Evolutionary conservation across 2,888 invertebrate species (phyloP).

Genomic region (Bugula neritina): DNA sequence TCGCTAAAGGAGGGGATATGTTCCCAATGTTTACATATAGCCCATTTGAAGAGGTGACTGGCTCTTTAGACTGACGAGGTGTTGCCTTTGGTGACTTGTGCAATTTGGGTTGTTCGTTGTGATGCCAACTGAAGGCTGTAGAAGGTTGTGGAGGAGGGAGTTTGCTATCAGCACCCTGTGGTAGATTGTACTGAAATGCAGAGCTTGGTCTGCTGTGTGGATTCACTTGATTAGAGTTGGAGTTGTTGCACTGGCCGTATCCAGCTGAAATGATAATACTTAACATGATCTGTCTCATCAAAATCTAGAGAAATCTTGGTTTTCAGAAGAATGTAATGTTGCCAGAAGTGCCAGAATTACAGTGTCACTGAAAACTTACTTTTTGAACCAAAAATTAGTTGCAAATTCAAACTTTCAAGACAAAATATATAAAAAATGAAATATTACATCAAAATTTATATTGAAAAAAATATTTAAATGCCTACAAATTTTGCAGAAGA

Average conservation of each 20-base stretch:
- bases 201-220: background rate
- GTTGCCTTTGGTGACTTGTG: constrained; percentile 4
- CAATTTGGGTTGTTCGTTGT: background rate
- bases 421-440: too few relatives aligned
- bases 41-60: background rate
- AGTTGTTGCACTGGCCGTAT: background rate
- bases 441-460: too few relatives aligned
- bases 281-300: too few relatives aligned
- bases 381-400: too few relatives aligned
- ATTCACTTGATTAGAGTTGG: background rate
- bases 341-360: too few relatives aligned
- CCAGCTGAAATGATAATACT: too few relatives aligned
- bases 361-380: too few relatives aligned
- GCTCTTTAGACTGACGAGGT: constrained; percentile 2
- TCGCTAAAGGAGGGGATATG: background rate
- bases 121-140: background rate
- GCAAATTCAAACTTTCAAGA: too few relatives aligned
- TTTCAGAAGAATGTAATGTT: too few relatives aligned
- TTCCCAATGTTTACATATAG: background rate
- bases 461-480: too few relatives aligned
- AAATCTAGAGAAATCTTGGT: too few relatives aligned
- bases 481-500: too few relatives aligned
- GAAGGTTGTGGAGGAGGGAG: background rate
- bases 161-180: background rate
- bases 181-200: background rate